Base-by-base conservation (phyloP, 2,797 vertebrate genomes). In the Peromyscus nudipes region DNA sequence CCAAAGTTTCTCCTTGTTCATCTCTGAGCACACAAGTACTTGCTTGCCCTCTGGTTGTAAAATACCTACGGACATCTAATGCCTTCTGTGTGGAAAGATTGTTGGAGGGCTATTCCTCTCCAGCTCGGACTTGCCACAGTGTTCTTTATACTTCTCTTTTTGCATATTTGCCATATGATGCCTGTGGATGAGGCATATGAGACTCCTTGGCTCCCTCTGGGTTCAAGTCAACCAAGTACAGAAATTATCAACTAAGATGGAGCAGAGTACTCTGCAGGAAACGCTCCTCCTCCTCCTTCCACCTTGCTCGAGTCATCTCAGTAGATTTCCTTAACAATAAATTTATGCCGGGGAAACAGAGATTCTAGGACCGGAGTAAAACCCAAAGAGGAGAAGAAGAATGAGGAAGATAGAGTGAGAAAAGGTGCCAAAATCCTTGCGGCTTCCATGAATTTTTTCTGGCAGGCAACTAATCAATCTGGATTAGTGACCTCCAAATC, bases 401-500 rank as follows among this genome's bases (percentile, higher is more conserved):
- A 92, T 52, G 0, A 91, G 93, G 93, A 96, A 93, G 55, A 96
- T 94, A 37, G 77, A 81, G 37, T 8, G 43, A 93, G 97, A 96
- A 92, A 91, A 98, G 94, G 52, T 96, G 96, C 95, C 96, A 98
- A 90, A 95, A 85, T 94, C 92, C 95, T 97, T 96, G 95, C 94
- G 71, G 55, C 65, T 65, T 57, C 67, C 64, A 85, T n/a, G 64
- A 77, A 76, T 95, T 94, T 96, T 96, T 94, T 96, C 83, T 69
- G 95, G 89, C 76, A 97, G 93, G 94, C 92, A 92, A 95, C 91
- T 94, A 96, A 95, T 96, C 91, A 94, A 90, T 97, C 96, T 94
- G 96, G 97, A 98, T 94, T 90, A 96, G 91, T 37, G 34, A 80
- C 27, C 98, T 98, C 85, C 96, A 97, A 98, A 97, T 97, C 84